Evolutionary conservation across 1,140 invertebrate species (phyloP).

Genomic region (Sitophilus oryzae): DNA sequence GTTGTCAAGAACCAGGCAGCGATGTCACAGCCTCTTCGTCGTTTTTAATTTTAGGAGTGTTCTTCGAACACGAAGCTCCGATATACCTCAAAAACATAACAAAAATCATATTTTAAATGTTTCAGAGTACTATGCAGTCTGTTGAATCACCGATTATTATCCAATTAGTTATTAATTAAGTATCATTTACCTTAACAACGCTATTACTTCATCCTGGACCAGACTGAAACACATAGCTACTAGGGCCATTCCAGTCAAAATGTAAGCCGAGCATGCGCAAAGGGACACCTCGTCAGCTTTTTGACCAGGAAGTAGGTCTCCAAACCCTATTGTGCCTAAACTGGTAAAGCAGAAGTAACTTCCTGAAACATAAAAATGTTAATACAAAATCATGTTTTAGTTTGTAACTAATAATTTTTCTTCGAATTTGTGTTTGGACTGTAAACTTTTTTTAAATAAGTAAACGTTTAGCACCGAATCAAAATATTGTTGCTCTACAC

Average conservation of each 20-base stretch:
- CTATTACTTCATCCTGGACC: conserved; percentile 86
- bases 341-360: conserved; percentile 84
- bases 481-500: too few species aligned
- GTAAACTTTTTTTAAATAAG: too few species aligned
- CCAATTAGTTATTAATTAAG: too few species aligned
- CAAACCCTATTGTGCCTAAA: conserved; percentile 64
- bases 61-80: conserved; percentile 32
- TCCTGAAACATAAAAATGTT: too few species aligned
- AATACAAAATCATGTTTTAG: too few species aligned
- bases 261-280: conserved; percentile 77
- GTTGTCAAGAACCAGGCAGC: conserved; percentile 60
- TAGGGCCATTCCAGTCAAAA: conserved; percentile 89
- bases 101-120: conserved; percentile 6
- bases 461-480: too few species aligned
- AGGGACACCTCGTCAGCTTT: conserved; percentile 71
- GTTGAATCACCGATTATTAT: too few species aligned
- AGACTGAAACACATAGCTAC: conserved; percentile 96
- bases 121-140: too few species aligned
- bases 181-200: conserved; percentile 44
- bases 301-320: conserved; percentile 69
- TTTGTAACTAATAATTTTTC: too few species aligned
- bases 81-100: conserved; percentile 49
- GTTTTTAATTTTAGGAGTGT: conserved; percentile 36
- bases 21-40: conserved; percentile 50
- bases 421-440: too few species aligned